Base-by-base conservation (phyloP, 2,888 invertebrate species). In the Napeogenes sylphis region DNA sequence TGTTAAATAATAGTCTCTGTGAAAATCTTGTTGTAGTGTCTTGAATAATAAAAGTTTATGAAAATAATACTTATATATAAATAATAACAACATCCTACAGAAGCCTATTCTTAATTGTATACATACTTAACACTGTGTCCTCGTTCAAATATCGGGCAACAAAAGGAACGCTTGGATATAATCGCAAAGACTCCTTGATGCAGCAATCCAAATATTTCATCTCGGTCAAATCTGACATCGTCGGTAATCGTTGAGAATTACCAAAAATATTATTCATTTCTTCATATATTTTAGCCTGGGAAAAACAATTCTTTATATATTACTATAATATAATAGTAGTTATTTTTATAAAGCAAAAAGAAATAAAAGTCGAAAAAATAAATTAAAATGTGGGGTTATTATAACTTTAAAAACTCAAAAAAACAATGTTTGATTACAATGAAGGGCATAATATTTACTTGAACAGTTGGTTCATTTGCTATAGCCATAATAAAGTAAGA, bases 191-290 rank as follows among this genome's bases (percentile, higher is more conserved):
- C 77, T 94, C 94, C 74, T 94, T 94, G 59, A 94, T 92, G 68
- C 93, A 94, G 70, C 92, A 92, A 68, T 94, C 94, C 67, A 94
- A 83, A 73, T 94, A 94, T 68, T 91, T 90, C 92, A 94, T 92
- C 53, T 91, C 68, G 45, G 67, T 83, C 4, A 94, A 77, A 65
- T 92, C 92, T 35, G 90, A 88, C 74, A 91, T 91, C 0, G 93
- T 93, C 2, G 91, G 92, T 2, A 91, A 87, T 55, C 93, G 85
- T 70, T 92, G 90, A 13, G 92, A 92, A 71, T 92, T 91, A 0
- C 92, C 92, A 72, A 94, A 94, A 71, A 93, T 92, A n/a, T 33
- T 32, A 14, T 51, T 38, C 54, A 64, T 60, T 64, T 68, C 68
- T 46, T 64, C 59, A 53, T 66, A 68, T 55, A 66, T 65, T 55